Evolutionary conservation across 2,888 invertebrate species (phyloP).

Genomic region (Leucophenga montana): DNA sequence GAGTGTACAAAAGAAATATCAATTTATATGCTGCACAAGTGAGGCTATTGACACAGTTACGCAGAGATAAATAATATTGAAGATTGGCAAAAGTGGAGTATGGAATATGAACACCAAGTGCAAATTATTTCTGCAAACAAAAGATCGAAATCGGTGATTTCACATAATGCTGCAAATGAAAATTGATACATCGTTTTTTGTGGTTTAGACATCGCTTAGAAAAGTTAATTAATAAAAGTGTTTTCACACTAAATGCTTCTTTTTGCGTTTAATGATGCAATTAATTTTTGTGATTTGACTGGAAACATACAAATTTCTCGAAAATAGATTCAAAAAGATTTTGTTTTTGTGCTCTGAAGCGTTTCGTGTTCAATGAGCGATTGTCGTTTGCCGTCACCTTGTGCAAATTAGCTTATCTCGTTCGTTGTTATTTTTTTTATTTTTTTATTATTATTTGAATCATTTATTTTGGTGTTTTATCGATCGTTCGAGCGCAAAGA

Average conservation of each 20-base stretch:
- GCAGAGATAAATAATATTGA: not conserved
- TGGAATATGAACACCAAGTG: not conserved
- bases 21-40: slow-evolving; percentile 35
- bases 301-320: too few species aligned
- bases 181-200: not conserved
- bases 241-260: not conserved
- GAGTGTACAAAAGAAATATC: too few species aligned
- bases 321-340: not conserved
- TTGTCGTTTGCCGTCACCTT: not conserved
- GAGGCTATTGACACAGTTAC: slow-evolving; percentile 61
- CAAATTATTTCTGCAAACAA: slow-evolving; percentile 3
- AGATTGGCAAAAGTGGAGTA: not conserved
- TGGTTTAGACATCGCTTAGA: not conserved
- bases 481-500: too few species aligned
- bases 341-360: not conserved
- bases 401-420: slow-evolving; percentile 2
- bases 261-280: not conserved
- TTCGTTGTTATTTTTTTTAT: not conserved
- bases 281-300: not conserved
- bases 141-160: not conserved
- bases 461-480: too few species aligned
- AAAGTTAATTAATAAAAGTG: not conserved
- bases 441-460: too few species aligned
- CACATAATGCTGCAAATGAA: not conserved
- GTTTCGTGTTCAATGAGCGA: not conserved